A percentile compares a stretch with the other conserved stretches of the same genome.
Conservation (phyloP, 2,797 vertebrate species). For the Poecilia velifera region DNA sequence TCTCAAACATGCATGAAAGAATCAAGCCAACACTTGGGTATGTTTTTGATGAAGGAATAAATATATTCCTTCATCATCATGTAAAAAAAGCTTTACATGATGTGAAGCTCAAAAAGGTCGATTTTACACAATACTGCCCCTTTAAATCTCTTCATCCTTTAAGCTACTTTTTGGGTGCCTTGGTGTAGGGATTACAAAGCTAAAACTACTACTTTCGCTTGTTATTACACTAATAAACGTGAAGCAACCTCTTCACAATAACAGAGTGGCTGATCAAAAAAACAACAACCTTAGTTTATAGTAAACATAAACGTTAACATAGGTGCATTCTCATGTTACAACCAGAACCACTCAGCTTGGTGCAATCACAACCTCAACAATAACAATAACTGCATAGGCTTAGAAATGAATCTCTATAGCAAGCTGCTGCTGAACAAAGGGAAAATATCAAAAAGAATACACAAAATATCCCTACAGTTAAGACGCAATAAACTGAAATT, state of each 20-base stretch:
- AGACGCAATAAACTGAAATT: no score
- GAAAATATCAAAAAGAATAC: not conserved
- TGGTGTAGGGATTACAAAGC: not conserved
- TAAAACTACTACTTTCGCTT: not conserved
- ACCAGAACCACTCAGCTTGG: not conserved
- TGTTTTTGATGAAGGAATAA: no score
- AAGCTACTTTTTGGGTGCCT: not conserved
- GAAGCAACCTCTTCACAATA: not conserved
- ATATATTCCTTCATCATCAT: no score
- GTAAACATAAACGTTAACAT: not conserved
- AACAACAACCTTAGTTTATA: not conserved
- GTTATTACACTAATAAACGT: not conserved
- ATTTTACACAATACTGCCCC: no score
- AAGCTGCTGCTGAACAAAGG: not conserved
- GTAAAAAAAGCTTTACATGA: no score
- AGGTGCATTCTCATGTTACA: not conserved
- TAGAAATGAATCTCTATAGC: not conserved
- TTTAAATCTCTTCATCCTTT: not conserved
- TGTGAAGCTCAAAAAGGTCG: no score
- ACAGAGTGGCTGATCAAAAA: not conserved
- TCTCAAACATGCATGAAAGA: no score
- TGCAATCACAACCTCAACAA: not conserved
- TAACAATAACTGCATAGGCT: not conserved
- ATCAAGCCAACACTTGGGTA: no score
- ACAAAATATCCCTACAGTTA: not conserved